Evolutionary conservation across 2,113 vertebrate species (phyloP).

Genomic region (Brachyhypopomus gauderio): DNA sequence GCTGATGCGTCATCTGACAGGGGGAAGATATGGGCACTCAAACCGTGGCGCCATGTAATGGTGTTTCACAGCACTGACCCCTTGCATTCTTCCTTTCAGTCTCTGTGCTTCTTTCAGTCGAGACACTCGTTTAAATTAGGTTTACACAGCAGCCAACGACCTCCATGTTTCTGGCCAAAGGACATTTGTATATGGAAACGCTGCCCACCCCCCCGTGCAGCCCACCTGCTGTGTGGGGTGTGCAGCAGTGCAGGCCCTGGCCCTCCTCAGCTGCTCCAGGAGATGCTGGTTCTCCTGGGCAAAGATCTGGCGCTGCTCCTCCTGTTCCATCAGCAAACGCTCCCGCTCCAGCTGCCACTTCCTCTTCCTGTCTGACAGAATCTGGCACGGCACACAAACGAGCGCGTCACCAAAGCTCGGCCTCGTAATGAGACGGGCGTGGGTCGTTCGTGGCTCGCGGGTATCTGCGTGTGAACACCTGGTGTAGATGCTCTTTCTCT

Average conservation of each 20-base stretch:
- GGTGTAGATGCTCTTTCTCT: conserved; percentile 79
- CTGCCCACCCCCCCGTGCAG: background rate
- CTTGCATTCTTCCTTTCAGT: no score
- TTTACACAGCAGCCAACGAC: no score
- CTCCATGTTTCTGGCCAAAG: no score
- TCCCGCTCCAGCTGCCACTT: conserved; percentile 77
- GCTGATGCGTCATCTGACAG: no score
- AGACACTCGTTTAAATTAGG: no score
- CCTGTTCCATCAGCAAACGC: conserved; percentile 79
- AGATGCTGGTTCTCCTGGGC: conserved; percentile 79
- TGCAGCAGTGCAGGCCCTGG: conserved; percentile 74
- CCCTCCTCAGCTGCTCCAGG: conserved; percentile 74
- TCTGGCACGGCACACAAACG: conserved; percentile 62
- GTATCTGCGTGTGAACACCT: conserved; percentile 61
- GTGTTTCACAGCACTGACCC: no score
- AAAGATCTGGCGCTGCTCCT: conserved; percentile 72
- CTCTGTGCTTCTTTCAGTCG: no score
- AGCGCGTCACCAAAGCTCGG: background rate
- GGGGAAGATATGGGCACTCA: no score
- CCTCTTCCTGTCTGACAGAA: conserved; percentile 80
- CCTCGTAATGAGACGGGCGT: background rate
- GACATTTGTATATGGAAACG: background rate
- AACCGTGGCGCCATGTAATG: no score
- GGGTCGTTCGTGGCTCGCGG: background rate
- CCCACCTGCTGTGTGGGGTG: conserved; percentile 77